Conservation (phyloP, 2,113 vertebrate species). For the Platysternon megacephalum region DNA sequence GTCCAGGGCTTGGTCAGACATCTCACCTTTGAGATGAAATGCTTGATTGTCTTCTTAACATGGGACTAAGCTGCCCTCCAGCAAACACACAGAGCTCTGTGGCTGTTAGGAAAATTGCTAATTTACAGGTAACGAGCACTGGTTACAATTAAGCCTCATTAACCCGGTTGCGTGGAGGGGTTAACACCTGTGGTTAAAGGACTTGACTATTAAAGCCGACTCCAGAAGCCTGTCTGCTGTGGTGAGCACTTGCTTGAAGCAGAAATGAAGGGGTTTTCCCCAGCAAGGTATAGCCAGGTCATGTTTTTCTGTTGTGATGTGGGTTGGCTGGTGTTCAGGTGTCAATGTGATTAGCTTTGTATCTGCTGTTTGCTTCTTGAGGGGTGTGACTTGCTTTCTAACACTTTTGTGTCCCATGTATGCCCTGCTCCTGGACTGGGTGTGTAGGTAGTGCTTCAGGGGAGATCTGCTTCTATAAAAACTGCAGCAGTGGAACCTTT, state of each 20-base stretch:
- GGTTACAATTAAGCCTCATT: background rate
- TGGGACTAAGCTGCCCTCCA: too few species aligned
- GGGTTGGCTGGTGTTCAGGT: background rate
- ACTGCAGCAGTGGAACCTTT: background rate
- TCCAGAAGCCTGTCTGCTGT: background rate
- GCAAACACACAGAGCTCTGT: background rate
- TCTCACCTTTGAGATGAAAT: too few species aligned
- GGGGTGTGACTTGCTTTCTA: background rate
- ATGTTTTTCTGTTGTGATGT: background rate
- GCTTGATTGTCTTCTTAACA: too few species aligned
- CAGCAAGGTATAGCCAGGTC: fast-evolving
- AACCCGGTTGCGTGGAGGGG: background rate
- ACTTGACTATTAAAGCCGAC: background rate
- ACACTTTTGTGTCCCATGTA: too few species aligned
- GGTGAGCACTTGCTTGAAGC: background rate
- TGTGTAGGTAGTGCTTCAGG: fast-evolving
- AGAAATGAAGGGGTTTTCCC: fast-evolving
- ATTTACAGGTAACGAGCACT: background rate
- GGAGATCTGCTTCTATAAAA: background rate
- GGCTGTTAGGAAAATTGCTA: fast-evolving
- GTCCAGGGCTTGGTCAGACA: too few species aligned
- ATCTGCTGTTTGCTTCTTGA: background rate
- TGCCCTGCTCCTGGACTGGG: background rate
- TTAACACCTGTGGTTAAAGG: background rate
- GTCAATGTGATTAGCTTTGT: background rate